Base-by-base conservation (phyloP, 2,113 vertebrate genomes). In the Rhineura floridana region DNA sequence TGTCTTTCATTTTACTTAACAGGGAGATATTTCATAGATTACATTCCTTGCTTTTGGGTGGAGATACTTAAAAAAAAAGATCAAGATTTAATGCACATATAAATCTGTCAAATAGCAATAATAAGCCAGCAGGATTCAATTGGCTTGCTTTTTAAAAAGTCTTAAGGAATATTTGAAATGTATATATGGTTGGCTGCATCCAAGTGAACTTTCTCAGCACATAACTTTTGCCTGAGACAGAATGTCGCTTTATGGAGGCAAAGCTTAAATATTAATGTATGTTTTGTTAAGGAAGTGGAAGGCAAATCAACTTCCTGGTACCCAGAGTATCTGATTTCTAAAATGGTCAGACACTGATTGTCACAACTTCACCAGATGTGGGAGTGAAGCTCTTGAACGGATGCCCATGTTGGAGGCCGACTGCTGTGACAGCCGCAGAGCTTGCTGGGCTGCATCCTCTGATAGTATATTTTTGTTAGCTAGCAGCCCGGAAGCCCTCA, bases 241-340 rank as follows among this genome's bases (percentile, higher is more conserved):
- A 97, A 95, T 87, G 33, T 70, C 17, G 94, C 96, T 96, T 97
- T 97, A 97, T 97, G 94, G 96, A 96, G 96, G 94, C 94, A 93
- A 95, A 91, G 92, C 95, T 97, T 96, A 96, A 97, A 97, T 97
- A 97, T 97, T 97, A 97, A 97, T 97, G 95, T 33, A 73, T 98
- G 97, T 97, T 98, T 97, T 96, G 96, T 93, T 97, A 97, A 98
- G 98, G 98, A 98, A 98, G 98, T 98, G 97, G 97, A 97, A 98
- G 97, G 96, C 95, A 96, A 97, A 97, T 98, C 96, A 96, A 97
- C 97, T 98, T 98, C 98, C 98, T 98, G 97, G 95, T 97, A 94
- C 93, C 95, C 97, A 96, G 88, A 96, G 97, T 98, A 98, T 98
- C 98, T 97, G 96, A 97, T 98, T 97, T 98, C 97, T 90, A 93